Percentiles rank a stretch among this genome's conserved stretches.
phyloP scores from a whole-genome alignment of 1,140 invertebrate genomes.

The Vollenhovia emeryi region DNA sequence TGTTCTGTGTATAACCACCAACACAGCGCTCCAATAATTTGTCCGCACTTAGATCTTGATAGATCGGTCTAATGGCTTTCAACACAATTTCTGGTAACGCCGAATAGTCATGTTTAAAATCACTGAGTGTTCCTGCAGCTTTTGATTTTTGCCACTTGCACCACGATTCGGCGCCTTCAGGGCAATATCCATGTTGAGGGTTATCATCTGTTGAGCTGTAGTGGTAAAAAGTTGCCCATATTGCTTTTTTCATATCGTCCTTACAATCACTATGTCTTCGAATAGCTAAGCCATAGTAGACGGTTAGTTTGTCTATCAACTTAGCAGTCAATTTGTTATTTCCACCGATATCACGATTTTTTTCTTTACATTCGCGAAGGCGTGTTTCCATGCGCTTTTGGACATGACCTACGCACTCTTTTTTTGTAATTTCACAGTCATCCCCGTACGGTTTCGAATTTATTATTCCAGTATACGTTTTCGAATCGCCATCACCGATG shows the following conservation, averaged over 20 bases:
- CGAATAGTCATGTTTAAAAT: not conserved
- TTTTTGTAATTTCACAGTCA: not conserved
- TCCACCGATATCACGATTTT: not conserved
- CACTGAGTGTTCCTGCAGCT: not conserved
- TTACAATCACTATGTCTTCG: not conserved
- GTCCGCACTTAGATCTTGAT: not conserved
- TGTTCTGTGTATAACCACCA: not conserved
- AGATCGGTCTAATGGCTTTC: not conserved
- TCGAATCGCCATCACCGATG: not conserved
- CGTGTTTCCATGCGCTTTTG: constrained; percentile 19
- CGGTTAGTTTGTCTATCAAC: not conserved
- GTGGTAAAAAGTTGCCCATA: not conserved
- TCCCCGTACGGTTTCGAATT: constrained; percentile 16
- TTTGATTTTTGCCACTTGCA: constrained; percentile 8
- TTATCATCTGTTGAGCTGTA: not conserved
- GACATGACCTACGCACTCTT: constrained; percentile 12
- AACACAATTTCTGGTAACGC: not conserved
- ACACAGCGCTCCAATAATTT: not conserved
- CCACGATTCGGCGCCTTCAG: not conserved
- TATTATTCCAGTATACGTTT: constrained; percentile 4
- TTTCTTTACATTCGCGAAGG: constrained; percentile 12
- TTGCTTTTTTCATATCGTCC: not conserved
- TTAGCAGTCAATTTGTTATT: constrained; percentile 26
- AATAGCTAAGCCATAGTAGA: not conserved
- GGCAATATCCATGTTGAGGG: not conserved